Percentiles rank a stretch among this genome's conserved stretches.
Conservation (phyloP, 2,113 vertebrate genomes). For the Barnardius zonarius region DNA sequence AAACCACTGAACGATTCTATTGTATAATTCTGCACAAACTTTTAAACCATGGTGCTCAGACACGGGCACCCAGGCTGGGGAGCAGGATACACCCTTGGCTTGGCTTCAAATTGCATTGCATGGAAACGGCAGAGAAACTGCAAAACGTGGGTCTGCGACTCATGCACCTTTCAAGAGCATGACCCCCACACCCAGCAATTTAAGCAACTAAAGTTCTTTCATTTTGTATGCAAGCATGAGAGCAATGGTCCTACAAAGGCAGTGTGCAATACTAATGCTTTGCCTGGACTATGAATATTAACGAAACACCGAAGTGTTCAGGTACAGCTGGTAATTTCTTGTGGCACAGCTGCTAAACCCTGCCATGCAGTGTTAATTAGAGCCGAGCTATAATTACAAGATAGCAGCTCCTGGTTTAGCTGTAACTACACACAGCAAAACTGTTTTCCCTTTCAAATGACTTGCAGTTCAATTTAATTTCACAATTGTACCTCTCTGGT, state of each 20-base stretch:
- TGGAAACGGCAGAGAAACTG: not conserved
- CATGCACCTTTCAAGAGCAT: rapidly evolving
- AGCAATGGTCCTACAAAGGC: not conserved
- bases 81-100: not conserved
- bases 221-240: rapidly evolving
- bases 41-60: not conserved
- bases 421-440: slow-evolving; percentile 63
- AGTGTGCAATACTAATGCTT: not conserved
- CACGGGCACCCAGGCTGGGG: rapidly evolving
- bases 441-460: slow-evolving; percentile 60
- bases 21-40: not conserved
- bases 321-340: slow-evolving; percentile 58
- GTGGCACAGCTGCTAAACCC: slow-evolving; percentile 62
- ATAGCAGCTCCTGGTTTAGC: slow-evolving; percentile 37
- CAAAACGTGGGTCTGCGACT: not conserved
- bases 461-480: slow-evolving; percentile 26
- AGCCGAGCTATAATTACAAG: slow-evolving; percentile 47
- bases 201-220: not conserved
- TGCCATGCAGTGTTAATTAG: slow-evolving; percentile 54
- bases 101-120: not conserved
- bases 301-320: not conserved
- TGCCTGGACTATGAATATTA: not conserved
- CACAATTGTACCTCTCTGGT: not conserved
- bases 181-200: not conserved
- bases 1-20: not conserved